Base-by-base conservation (phyloP, 2,888 invertebrate species). In the Patella pellucida region DNA sequence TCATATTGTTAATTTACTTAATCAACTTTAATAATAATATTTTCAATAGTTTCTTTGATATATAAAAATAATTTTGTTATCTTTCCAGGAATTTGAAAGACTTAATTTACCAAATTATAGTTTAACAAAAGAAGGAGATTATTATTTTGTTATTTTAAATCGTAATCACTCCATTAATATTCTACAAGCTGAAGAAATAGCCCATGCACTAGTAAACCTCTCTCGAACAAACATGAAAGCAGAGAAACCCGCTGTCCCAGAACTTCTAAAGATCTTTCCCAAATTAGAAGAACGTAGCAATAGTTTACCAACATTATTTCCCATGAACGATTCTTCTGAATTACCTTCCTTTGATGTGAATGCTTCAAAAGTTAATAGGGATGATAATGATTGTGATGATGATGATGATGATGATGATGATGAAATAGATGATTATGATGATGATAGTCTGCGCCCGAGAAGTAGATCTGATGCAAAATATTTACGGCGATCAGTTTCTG, bases 21-120 rank as follows among this genome's bases (percentile, higher is more conserved):
- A 31, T 31, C 31, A 31, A 31, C 31, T 31, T 31, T 5, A 31
- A 31, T 31, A 31, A n/a, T n/a, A n/a, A n/a, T n/a, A n/a, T 5
- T 31, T 31, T 31, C 31, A 31, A 31, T 31, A 31, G 31, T 31
- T 31, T 31, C 4, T 27, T 3, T 27, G 27, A 27, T 27, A 27
- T 27, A 27, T n/a, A n/a, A 9, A 9, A 41, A 41, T 41, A 41
- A 54, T 27, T 74, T 69, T 52, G 51, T 72, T 75, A 52, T 41
- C 73, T 82, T 86, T 88, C 16, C 82, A 93, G 91, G 93, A 94
- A 85, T 93, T 94, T 84, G 91, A 92, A 72, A 92, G 92, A 81
- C 91, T 94, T 81, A 90, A 91, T 69, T 90, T 94, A 68, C 93
- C 93, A 77, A 92, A 92, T 27, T 94, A 94, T 85, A 92, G 92